Base-by-base conservation (phyloP, 2,888 invertebrate genomes). In the Thera britannica region DNA sequence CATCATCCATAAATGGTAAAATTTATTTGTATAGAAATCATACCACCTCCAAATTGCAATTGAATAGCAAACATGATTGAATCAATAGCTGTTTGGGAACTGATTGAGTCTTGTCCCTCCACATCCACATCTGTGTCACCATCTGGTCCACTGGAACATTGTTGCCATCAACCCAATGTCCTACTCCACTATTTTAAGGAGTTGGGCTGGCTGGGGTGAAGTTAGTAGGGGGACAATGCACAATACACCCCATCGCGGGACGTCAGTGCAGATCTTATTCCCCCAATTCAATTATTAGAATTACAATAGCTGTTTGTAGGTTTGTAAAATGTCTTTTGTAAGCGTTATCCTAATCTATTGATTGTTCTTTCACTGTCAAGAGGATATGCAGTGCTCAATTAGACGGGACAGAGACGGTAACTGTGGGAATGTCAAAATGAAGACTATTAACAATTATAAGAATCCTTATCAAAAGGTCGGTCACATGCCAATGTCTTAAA, bases 351-450 rank as follows among this genome's bases (percentile, higher is more conserved):
- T 75, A 69, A 77, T 81, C 77, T 81, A 77, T 79, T 81, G 66
- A 82, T 79, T 86, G 76, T 87, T 89, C 89, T 89, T 87, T 88
- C 79, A 81, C 81, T 83, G 76, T 88, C 86, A 92, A 92, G 92
- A 89, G 86, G 90, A 90, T 85, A 93, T 92, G 93, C 91, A 92
- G 92, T 91, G 90, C 91, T 90, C 90, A 77, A 81, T 92, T 82
- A 89, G 86, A 83, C 85, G 87, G 88, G 89, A 88, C 86, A 90
- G 85, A 84, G 88, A 87, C 77, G 83, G 79, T 86, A 86, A 86
- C 86, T 80, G 85, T 86, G 91, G 92, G 77, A 87, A 87, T 80
- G 77, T 87, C 81, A 92, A 90, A 87, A 90, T 89, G 93, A 93
- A 93, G 93, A 93, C 84, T 71, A 78, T 86, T 85, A 91, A 87